These are phyloP conservation scores for Norana najaformis DNA, from an alignment of 2,888 invertebrate genomes.

Conservation along the genomic window DNA sequence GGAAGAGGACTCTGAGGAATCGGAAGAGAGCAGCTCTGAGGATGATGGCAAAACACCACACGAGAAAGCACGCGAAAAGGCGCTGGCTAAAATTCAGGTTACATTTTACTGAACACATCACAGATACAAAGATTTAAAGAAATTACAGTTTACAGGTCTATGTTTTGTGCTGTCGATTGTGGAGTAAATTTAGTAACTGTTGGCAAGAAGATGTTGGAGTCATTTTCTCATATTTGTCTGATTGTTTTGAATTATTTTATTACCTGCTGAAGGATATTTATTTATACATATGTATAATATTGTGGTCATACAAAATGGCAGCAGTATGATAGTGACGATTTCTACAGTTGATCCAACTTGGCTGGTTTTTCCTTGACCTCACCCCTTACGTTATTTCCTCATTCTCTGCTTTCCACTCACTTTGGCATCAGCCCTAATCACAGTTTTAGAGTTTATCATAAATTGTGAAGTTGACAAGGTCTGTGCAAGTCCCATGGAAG, in stretches of 20 bases:
- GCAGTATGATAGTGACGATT: too few relatives aligned
- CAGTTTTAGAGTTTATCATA: neutral
- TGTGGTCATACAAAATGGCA: too few relatives aligned
- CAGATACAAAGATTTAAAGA: neutral
- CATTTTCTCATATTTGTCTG: neutral
- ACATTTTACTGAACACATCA: neutral
- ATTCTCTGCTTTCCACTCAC: neutral
- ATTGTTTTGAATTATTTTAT: neutral
- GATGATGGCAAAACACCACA: constrained; percentile 54
- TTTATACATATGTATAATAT: neutral
- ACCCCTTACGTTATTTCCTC: neutral
- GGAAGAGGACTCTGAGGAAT: constrained; percentile 35
- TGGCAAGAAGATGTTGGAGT: neutral
- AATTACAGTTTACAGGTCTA: neutral
- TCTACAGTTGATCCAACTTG: neutral
- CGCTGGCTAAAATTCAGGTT: constrained; percentile 54
- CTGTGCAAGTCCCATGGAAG: too few relatives aligned
- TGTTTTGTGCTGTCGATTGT: constrained; percentile 26
- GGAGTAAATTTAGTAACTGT: neutral
- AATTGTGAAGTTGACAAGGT: neutral
- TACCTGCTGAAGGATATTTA: neutral
- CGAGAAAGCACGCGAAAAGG: constrained; percentile 59
- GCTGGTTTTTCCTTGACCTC: neutral
- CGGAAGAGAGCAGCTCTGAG: constrained; percentile 47
- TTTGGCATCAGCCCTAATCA: neutral